phyloP scores from a whole-genome alignment of 2,888 invertebrate species.

The Anticlea derivata region DNA sequence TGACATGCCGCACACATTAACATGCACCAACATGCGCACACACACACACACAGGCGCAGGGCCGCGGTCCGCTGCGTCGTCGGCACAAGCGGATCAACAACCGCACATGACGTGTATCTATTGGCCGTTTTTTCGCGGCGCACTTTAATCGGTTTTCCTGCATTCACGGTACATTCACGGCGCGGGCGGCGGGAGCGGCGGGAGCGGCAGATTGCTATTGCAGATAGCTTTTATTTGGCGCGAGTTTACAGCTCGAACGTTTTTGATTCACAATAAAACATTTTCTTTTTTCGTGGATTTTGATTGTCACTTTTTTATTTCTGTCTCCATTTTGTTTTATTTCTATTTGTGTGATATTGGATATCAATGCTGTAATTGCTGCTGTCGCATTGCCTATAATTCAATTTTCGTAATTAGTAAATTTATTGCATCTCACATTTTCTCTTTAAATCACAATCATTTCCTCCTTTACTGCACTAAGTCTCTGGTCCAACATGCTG shows the following conservation, averaged over 20 bases:
- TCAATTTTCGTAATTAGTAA: too few species aligned
- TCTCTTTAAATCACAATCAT: too few species aligned
- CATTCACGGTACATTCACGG: conserved; percentile 1
- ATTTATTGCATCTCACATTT: too few species aligned
- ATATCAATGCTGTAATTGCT: neutral
- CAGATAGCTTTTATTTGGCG: conserved; percentile 15
- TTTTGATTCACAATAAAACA: conserved; percentile 15
- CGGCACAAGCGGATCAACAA: conserved; percentile 11
- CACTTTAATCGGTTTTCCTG: conserved; percentile 5
- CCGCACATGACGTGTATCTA: conserved; percentile 7
- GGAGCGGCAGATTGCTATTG: conserved; percentile 16
- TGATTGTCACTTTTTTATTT: conserved; percentile 12
- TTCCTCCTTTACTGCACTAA: too few species aligned
- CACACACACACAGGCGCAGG: neutral
- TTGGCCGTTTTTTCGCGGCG: conserved; percentile 2
- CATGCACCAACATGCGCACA: neutral
- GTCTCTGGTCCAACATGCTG: too few species aligned
- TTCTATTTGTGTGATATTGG: conserved; percentile 2
- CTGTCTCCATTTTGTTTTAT: neutral
- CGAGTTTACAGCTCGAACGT: conserved; percentile 12
- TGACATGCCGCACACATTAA: neutral
- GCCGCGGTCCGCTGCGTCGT: neutral
- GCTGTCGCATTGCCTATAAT: neutral
- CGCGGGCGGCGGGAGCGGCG: neutral
- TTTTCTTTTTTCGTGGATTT: conserved; percentile 13